Evolutionary conservation across 2,113 vertebrate genomes (phyloP).

Genomic region (Patagioenas fasciata): DNA sequence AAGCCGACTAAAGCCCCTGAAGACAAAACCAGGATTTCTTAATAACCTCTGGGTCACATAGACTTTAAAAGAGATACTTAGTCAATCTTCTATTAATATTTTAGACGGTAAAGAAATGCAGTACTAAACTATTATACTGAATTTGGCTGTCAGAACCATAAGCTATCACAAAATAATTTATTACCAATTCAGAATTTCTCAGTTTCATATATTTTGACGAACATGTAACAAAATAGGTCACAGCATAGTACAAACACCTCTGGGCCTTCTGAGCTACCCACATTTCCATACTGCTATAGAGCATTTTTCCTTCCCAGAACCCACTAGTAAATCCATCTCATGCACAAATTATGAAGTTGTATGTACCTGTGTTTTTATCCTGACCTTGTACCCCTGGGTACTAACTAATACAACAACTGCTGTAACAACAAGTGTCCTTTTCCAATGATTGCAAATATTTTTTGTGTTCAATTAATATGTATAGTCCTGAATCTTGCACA

Average conservation of each 20-base stretch:
- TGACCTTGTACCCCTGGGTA: background rate
- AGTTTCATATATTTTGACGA: conserved; percentile 33
- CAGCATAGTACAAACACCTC: background rate
- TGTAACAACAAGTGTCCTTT: background rate
- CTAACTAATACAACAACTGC: background rate
- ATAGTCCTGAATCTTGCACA: background rate
- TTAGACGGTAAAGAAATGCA: conserved; percentile 56
- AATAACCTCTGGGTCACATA: conserved; percentile 59
- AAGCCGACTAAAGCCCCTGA: conserved; percentile 61
- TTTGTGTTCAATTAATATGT: background rate
- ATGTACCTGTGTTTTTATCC: background rate
- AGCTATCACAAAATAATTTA: conserved; percentile 8
- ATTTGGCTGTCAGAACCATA: conserved; percentile 39
- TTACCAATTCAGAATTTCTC: conserved; percentile 39
- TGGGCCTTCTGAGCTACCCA: background rate
- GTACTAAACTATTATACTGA: conserved; percentile 42
- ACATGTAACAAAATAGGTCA: conserved; percentile 9
- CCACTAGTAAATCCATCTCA: background rate
- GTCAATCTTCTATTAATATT: conserved; percentile 73
- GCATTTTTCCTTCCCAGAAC: background rate
- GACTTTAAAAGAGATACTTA: conserved; percentile 62
- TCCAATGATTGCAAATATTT: background rate
- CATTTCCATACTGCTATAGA: background rate
- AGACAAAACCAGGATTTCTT: conserved; percentile 61
- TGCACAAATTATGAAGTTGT: background rate